Conservation (phyloP, 2,797 vertebrate species). For the Spheniscus humboldti region DNA sequence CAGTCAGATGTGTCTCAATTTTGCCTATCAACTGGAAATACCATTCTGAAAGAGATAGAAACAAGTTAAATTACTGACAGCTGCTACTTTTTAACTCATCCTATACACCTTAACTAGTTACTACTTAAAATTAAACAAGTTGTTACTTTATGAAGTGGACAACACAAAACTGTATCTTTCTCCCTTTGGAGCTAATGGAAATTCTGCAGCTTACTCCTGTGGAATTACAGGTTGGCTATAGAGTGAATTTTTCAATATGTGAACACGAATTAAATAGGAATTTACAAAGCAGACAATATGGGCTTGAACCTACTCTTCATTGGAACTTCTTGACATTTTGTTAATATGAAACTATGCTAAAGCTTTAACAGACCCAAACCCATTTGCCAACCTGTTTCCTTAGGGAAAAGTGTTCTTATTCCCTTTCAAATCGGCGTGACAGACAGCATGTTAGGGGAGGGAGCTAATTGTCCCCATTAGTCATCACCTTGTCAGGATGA, state of each 20-base stretch:
- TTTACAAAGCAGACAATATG: not conserved
- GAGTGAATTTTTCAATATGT: not conserved
- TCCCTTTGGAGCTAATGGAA: not conserved
- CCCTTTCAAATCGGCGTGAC: conserved; percentile 33
- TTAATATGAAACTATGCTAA: not conserved
- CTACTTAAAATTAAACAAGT: not conserved
- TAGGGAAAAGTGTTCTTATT: conserved; percentile 22
- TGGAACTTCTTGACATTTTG: not conserved
- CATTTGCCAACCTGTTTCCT: conserved; percentile 50
- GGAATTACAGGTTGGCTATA: not conserved
- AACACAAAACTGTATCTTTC: not conserved
- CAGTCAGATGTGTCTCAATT: not conserved
- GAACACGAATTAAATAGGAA: not conserved
- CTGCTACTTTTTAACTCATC: not conserved
- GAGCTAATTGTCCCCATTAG: conserved; percentile 49
- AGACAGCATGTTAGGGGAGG: conserved; percentile 31
- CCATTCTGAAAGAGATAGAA: not conserved
- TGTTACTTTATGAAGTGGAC: not conserved
- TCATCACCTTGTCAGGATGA: conserved; percentile 64
- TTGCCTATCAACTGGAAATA: not conserved
- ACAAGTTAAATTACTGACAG: not conserved
- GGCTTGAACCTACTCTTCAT: not conserved
- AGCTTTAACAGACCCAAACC: conserved; percentile 9
- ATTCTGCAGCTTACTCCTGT: not conserved
- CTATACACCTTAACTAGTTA: not conserved